Base-by-base conservation (phyloP, 2,888 invertebrate species). In the Diarsia brunnea region DNA sequence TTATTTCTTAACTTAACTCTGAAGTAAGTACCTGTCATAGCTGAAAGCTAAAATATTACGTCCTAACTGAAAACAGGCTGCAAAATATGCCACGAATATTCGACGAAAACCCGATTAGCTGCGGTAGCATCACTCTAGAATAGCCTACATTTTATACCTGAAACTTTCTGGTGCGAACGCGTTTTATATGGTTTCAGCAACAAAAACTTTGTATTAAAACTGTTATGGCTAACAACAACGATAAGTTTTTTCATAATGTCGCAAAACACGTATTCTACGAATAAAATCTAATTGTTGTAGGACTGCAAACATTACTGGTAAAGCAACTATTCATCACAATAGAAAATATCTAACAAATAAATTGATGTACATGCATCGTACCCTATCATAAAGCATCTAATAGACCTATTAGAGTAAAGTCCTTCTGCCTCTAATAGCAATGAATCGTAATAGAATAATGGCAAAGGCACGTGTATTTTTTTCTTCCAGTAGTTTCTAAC, bases 361-460 rank as follows among this genome's bases (percentile, higher is more conserved):
- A 38, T 5, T 4, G 21, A 69, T 45, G 58, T 14, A 24, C 19
- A 47, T 49, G 8, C 10, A 64, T 71, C 31, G 19, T 43, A 55
- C 21, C 24, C 4, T 21, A 31, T 55, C 47, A 21, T 19, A 19
- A n/a, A 66, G 49, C 64, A 24, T 65, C 8, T 49, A 70, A 70
- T 64, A 27, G 55, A 47, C 24, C 49, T 16, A 71, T 58, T 79
- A 69, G 21, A 49, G 16, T 43, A 19, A 53, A 65, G 10, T 72
- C 79, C 73, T 58, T 45, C 45, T 31, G 19, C 43, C 49, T 53
- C 47, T 61, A 53, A 71, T 79, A 47, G 65, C 27, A 72, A 71
- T 78, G n/a, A 79, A 71, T 78, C 45, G 45, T 55, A 79, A 79
- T 69, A 65, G 31, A 72, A 61, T 78, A 47, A 78, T 53, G 61